Evolutionary conservation across 2,797 vertebrate genomes (phyloP).

Genomic region (Xyrichtys novacula): DNA sequence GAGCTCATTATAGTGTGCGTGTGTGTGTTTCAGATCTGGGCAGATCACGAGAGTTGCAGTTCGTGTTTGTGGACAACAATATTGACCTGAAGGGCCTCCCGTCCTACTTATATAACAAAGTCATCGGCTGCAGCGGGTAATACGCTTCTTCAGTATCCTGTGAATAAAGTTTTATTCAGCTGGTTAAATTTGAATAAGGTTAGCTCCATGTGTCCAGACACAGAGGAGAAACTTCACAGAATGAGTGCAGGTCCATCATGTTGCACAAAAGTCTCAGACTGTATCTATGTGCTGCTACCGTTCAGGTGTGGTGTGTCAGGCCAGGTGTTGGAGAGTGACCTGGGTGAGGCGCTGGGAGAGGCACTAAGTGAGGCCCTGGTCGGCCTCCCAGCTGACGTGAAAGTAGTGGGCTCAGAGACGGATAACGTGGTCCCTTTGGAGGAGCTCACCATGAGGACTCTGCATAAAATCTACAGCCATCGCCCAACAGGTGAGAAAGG

Average conservation of each 20-base stretch:
- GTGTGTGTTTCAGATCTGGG: conserved; percentile 90
- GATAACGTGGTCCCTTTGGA: conserved; percentile 93
- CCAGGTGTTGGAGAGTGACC: conserved; percentile 80
- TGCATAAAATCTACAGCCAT: conserved; percentile 84
- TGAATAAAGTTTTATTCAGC: background rate
- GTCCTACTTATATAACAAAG: conserved; percentile 96
- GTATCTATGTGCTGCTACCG: background rate
- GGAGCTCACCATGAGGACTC: conserved; percentile 91
- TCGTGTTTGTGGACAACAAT: conserved; percentile 98
- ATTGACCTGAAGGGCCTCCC: conserved; percentile 92
- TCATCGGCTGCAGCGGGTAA: conserved; percentile 98
- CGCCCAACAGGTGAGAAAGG: conserved; percentile 82
- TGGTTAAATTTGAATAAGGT: background rate
- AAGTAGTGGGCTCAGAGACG: conserved; percentile 88
- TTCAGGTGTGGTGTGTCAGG: conserved; percentile 91
- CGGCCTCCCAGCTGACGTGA: conserved; percentile 93
- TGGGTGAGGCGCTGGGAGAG: conserved; percentile 81
- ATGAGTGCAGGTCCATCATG: background rate
- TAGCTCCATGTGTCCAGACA: background rate
- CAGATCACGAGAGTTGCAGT: conserved; percentile 94
- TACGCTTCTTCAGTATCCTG: background rate
- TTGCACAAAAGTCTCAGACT: background rate
- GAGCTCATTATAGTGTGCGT: background rate
- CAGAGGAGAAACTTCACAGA: background rate
- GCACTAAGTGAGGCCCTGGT: conserved; percentile 85